Evolutionary conservation across 2,888 invertebrate species (phyloP).

Genomic region (Melieria picta): DNA sequence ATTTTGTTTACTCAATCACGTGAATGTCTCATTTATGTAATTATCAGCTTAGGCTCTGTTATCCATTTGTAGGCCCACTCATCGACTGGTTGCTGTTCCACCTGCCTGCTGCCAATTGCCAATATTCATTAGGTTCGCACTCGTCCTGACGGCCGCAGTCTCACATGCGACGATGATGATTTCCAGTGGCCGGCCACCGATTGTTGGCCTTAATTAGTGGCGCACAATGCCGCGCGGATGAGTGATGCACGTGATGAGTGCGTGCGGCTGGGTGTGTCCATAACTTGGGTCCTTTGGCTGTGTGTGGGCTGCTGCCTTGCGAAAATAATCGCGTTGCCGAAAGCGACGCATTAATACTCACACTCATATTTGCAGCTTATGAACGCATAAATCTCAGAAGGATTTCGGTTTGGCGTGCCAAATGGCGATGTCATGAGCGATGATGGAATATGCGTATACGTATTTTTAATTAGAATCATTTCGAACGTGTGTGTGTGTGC

Average conservation of each 20-base stretch:
- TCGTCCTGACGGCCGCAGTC: too few relatives aligned
- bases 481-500: background rate
- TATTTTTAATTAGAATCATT: slow-evolving; percentile 31
- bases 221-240: slow-evolving; percentile 42
- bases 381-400: slow-evolving; percentile 59
- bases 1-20: too few relatives aligned
- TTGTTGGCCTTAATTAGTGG: slow-evolving; percentile 58
- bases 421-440: slow-evolving; percentile 3
- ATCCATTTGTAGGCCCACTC: too few relatives aligned
- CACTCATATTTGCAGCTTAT: slow-evolving; percentile 30
- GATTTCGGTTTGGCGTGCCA: slow-evolving; percentile 42
- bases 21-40: too few relatives aligned
- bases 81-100: too few relatives aligned
- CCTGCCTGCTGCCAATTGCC: too few relatives aligned
- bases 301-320: background rate
- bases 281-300: background rate
- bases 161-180: too few relatives aligned
- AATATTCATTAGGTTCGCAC: too few relatives aligned
- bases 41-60: too few relatives aligned
- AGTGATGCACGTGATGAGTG: slow-evolving; percentile 52
- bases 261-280: slow-evolving; percentile 6
- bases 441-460: slow-evolving; percentile 27
- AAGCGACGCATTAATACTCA: background rate
- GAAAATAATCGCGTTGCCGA: background rate
- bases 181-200: too few relatives aligned